A percentile compares a stretch with the other conserved stretches of the same genome.
phyloP scores from a whole-genome alignment of 2,113 vertebrate genomes.

The Ophthalmolycus amberensis region DNA sequence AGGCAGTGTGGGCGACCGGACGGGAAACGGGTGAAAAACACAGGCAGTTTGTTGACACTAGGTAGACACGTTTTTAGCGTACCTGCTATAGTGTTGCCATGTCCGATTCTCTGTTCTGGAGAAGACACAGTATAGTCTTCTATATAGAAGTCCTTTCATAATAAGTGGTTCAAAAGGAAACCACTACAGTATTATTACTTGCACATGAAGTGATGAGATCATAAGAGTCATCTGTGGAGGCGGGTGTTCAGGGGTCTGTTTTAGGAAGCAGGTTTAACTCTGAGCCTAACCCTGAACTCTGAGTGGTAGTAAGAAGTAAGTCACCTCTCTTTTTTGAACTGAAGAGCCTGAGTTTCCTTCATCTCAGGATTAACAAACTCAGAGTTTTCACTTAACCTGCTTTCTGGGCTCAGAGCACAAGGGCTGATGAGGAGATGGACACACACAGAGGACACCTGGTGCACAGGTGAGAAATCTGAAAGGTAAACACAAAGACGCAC shows the following conservation, averaged over 20 bases:
- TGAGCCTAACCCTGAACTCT: too few relatives aligned
- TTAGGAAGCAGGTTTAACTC: too few relatives aligned
- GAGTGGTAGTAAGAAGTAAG: neutral
- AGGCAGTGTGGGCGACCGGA: too few relatives aligned
- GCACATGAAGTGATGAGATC: conserved; percentile 29
- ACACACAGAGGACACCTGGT: neutral
- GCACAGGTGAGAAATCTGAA: conserved; percentile 40
- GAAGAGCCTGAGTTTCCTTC: too few relatives aligned
- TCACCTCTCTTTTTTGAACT: too few relatives aligned
- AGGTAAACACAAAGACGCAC: neutral
- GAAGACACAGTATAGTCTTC: neutral
- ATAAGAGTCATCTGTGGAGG: conserved; percentile 21
- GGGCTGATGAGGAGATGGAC: neutral
- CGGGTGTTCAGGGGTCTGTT: too few relatives aligned
- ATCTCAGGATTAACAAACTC: too few relatives aligned
- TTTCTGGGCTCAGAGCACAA: too few relatives aligned
- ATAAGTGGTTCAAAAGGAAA: neutral
- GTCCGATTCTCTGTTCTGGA: neutral
- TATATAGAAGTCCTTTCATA: neutral
- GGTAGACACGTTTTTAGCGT: neutral
- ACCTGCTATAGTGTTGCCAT: neutral
- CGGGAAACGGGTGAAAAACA: too few relatives aligned
- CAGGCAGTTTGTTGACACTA: too few relatives aligned
- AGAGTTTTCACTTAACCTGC: too few relatives aligned
- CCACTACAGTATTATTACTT: conserved; percentile 31